phyloP scores from a whole-genome alignment of 2,113 vertebrate genomes.

The Ammodytes marinus region DNA sequence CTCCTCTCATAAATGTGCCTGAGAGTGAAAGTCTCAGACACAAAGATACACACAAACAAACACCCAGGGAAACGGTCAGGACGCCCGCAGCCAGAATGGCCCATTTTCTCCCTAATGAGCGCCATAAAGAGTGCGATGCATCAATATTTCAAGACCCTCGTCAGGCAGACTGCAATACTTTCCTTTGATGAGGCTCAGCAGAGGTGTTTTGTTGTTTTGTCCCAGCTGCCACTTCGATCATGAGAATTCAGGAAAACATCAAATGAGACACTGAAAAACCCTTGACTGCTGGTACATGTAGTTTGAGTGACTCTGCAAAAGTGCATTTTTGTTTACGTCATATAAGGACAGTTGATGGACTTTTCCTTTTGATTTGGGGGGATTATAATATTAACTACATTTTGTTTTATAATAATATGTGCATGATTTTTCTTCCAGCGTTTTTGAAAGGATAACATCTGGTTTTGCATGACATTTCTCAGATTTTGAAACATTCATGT shows the following conservation, averaged over 20 bases:
- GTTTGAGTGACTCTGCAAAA: constrained; percentile 16
- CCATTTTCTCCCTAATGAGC: constrained; percentile 74
- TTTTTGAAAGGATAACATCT: neutral
- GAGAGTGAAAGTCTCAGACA: neutral
- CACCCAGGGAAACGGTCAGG: constrained; percentile 48
- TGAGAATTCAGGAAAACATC: constrained; percentile 16
- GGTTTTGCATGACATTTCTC: neutral
- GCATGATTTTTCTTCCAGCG: neutral
- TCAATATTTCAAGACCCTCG: constrained; percentile 76
- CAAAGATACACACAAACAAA: constrained; percentile 58
- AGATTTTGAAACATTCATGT: no score
- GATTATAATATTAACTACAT: neutral
- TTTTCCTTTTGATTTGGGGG: neutral
- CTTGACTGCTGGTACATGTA: neutral
- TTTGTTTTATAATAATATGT: neutral
- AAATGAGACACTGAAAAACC: constrained; percentile 5
- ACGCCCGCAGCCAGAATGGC: constrained; percentile 54
- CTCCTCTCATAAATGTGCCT: constrained; percentile 8
- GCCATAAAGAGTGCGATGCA: constrained; percentile 62
- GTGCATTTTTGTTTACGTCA: neutral
- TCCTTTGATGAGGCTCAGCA: constrained; percentile 66
- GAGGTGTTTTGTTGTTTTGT: constrained; percentile 67
- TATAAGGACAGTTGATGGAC: neutral
- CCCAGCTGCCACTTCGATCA: constrained; percentile 37
- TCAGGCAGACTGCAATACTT: constrained; percentile 52